Conservation (phyloP, 1,140 invertebrate species). For the Meteorus sp. region DNA sequence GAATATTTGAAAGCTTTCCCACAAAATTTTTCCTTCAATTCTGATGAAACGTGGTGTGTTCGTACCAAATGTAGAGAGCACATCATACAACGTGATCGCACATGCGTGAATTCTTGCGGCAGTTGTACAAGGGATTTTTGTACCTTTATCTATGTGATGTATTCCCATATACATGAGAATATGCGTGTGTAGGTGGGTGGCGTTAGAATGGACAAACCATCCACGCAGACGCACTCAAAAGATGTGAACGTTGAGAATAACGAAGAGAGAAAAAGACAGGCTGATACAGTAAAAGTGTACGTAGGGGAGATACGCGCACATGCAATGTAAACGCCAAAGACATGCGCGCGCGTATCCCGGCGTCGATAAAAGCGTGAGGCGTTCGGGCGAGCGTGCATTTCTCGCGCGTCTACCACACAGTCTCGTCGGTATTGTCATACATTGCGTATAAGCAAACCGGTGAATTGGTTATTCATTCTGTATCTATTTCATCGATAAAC, state of each 20-base stretch:
- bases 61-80: slow-evolving; percentile 1
- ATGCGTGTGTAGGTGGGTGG: slow-evolving; percentile 1
- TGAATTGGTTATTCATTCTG: too few species aligned
- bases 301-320: slow-evolving; percentile 4
- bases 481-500: not conserved
- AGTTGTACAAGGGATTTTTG: slow-evolving; percentile 17
- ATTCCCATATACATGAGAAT: too few species aligned
- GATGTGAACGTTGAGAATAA: not conserved
- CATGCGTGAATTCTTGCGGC: slow-evolving; percentile 24
- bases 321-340: slow-evolving; percentile 20
- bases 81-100: slow-evolving; percentile 19
- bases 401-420: slow-evolving; percentile 47
- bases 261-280: not conserved
- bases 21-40: not conserved
- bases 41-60: not conserved
- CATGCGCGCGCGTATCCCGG: slow-evolving; percentile 37
- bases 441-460: too few species aligned
- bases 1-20: slow-evolving; percentile 20
- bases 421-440: slow-evolving; percentile 26
- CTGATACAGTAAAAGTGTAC: too few species aligned
- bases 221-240: slow-evolving; percentile 11
- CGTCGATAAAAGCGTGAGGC: slow-evolving; percentile 51
- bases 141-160: too few species aligned
- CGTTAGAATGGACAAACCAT: slow-evolving; percentile 6
- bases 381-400: slow-evolving; percentile 42